These are phyloP conservation scores for Drosophila bipectinata DNA, from an alignment of 1,140 invertebrate genomes.

Conservation along the genomic window DNA sequence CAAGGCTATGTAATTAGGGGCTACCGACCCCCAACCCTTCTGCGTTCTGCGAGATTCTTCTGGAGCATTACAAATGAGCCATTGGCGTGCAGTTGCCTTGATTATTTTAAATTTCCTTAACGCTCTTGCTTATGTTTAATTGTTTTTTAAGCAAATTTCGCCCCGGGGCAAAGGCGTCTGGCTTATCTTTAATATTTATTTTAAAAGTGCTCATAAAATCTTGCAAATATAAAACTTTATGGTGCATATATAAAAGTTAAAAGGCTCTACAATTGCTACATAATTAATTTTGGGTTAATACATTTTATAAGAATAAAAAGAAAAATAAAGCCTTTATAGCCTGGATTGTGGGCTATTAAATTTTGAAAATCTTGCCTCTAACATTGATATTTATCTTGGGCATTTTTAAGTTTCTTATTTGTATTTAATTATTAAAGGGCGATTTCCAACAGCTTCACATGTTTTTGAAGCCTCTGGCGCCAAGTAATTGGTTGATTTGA, in stretches of 20 bases:
- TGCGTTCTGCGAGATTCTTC: slow-evolving; percentile 23
- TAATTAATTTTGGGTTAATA: not conserved
- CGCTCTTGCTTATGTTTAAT: slow-evolving; percentile 56
- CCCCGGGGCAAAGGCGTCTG: slow-evolving; percentile 20
- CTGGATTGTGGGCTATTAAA: not conserved
- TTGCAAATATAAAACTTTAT: slow-evolving; percentile 19
- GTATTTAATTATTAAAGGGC: slow-evolving; percentile 40
- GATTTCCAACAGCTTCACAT: slow-evolving; percentile 49
- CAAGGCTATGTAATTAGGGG: slow-evolving; percentile 62
- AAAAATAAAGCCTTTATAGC: slow-evolving; percentile 1
- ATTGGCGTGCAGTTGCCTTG: slow-evolving; percentile 63
- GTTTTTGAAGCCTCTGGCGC: slow-evolving; percentile 12
- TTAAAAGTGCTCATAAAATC: slow-evolving; percentile 1
- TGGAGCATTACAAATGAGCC: slow-evolving; percentile 78
- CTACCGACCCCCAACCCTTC: not conserved
- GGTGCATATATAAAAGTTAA: slow-evolving; percentile 18
- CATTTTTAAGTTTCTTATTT: slow-evolving; percentile 16
- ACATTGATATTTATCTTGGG: slow-evolving; percentile 26
- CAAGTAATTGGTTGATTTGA: slow-evolving; percentile 17
- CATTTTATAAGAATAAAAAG: not conserved
- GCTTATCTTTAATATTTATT: not conserved
- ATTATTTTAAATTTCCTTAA: slow-evolving; percentile 65
- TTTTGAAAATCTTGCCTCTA: slow-evolving; percentile 2
- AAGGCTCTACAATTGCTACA: no score
- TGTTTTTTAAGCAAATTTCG: slow-evolving; percentile 70